A percentile compares a stretch with the other conserved stretches of the same genome.
phyloP scores from a whole-genome alignment of 2,888 invertebrate genomes.

The Trissonchulus sp. region DNA sequence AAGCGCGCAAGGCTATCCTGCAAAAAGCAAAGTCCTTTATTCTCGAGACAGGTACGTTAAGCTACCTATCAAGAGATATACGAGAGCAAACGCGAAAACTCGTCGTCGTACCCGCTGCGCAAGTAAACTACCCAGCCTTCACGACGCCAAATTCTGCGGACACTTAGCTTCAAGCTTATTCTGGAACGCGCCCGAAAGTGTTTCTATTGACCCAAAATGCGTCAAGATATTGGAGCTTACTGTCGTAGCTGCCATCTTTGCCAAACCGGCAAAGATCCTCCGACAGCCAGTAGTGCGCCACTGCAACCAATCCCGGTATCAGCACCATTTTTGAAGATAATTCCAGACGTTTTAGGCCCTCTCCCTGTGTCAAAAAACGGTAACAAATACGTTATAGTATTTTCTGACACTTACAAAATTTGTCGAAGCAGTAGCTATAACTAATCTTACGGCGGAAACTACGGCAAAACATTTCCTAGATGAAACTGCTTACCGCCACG shows the following conservation, averaged over 20 bases:
- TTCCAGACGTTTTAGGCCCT: constrained; percentile 37
- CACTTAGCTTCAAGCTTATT: neutral
- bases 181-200: neutral
- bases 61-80: neutral
- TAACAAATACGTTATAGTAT: constrained; percentile 38
- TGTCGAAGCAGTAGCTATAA: neutral
- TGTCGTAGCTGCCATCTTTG: neutral
- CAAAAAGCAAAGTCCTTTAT: neutral
- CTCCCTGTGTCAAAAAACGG: constrained; percentile 30
- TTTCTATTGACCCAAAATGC: neutral
- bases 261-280: constrained; percentile 2
- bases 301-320: constrained; percentile 30
- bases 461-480: constrained; percentile 23
- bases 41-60: neutral
- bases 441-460: neutral
- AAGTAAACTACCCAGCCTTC: too few relatives aligned
- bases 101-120: too few relatives aligned
- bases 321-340: constrained; percentile 37
- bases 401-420: constrained; percentile 25
- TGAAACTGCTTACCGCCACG: neutral
- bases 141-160: too few relatives aligned
- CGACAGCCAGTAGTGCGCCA: constrained; percentile 2
- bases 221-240: neutral
- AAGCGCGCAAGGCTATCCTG: neutral
- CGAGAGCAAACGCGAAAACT: neutral